Percentiles rank a stretch among this genome's conserved stretches.
phyloP scores from a whole-genome alignment of 1,140 invertebrate genomes.

The Drepana arcuata region DNA sequence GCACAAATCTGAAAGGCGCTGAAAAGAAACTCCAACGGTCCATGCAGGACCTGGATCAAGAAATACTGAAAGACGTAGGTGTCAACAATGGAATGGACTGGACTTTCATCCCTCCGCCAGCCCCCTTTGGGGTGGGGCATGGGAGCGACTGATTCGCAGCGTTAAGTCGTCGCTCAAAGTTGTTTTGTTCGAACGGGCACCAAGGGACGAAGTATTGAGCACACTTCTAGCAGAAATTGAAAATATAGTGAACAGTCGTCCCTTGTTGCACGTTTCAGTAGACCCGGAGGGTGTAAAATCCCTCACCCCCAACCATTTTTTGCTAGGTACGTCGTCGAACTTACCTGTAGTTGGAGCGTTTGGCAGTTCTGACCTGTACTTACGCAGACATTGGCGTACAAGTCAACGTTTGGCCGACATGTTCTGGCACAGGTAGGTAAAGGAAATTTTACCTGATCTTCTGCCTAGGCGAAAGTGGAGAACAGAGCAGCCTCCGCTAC shows the following conservation, averaged over 20 bases:
- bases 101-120: slow-evolving; percentile 42
- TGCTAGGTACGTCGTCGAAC: slow-evolving; percentile 9
- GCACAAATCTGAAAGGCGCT: slow-evolving; percentile 31
- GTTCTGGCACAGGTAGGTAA: slow-evolving; percentile 12
- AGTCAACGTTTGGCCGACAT: slow-evolving; percentile 3
- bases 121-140: slow-evolving; percentile 32
- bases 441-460: slow-evolving; percentile 9
- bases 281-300: slow-evolving; percentile 8
- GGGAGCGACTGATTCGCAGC: slow-evolving; percentile 18
- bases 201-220: slow-evolving; percentile 10
- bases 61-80: slow-evolving; percentile 5
- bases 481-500: slow-evolving; percentile 10
- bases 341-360: slow-evolving; percentile 9
- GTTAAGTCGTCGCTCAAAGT: slow-evolving; percentile 9
- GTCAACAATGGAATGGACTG: slow-evolving; percentile 19
- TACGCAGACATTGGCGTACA: slow-evolving; percentile 6
- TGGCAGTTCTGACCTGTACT: slow-evolving; percentile 1
- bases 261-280: slow-evolving; percentile 18
- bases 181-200: slow-evolving; percentile 7
- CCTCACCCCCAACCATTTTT: slow-evolving; percentile 22
- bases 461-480: slow-evolving; percentile 23
- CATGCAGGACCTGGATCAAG: slow-evolving; percentile 10
- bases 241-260: slow-evolving; percentile 19
- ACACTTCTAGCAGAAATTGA: slow-evolving; percentile 19
- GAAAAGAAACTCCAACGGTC: slow-evolving; percentile 12